A percentile compares a stretch with the other conserved stretches of the same genome.
Evolutionary conservation across 2,113 vertebrate genomes (phyloP).

Genomic region (Rousettus leschenaultii): DNA sequence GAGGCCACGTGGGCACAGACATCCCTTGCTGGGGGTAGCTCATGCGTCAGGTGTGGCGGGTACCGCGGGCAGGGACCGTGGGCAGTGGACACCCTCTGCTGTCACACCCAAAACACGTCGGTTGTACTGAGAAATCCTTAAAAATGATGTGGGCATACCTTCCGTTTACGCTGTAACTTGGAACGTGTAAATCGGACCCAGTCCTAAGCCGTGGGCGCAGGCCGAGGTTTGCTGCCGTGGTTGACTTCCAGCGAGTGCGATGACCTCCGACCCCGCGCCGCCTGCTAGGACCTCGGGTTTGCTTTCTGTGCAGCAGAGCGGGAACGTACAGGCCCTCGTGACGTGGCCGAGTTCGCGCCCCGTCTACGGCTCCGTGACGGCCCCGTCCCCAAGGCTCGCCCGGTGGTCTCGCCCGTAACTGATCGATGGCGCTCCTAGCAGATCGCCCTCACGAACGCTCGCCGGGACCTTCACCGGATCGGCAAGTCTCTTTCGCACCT

Average conservation of each 20-base stretch:
- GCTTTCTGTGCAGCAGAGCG: neutral
- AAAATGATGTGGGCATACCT: neutral
- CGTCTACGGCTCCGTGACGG: neutral
- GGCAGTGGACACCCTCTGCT: neutral
- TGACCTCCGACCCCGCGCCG: neutral
- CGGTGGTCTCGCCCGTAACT: neutral
- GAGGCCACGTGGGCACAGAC: neutral
- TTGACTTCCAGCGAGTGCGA: neutral
- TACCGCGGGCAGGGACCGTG: no score
- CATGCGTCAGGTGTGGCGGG: no score
- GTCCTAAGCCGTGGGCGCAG: neutral
- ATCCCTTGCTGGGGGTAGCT: no score
- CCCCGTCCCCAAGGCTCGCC: neutral
- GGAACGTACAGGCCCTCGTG: neutral
- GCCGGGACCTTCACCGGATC: neutral
- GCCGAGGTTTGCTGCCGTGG: neutral
- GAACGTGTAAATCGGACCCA: neutral
- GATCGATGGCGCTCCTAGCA: neutral
- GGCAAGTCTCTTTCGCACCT: neutral
- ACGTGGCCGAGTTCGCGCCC: neutral
- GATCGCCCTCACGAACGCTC: neutral
- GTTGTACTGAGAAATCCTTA: neutral
- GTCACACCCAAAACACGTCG: neutral
- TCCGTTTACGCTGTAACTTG: neutral
- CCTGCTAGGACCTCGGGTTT: neutral